Base-by-base conservation (phyloP, 2,797 vertebrate species). In the Chaenodraco wilsoni region DNA sequence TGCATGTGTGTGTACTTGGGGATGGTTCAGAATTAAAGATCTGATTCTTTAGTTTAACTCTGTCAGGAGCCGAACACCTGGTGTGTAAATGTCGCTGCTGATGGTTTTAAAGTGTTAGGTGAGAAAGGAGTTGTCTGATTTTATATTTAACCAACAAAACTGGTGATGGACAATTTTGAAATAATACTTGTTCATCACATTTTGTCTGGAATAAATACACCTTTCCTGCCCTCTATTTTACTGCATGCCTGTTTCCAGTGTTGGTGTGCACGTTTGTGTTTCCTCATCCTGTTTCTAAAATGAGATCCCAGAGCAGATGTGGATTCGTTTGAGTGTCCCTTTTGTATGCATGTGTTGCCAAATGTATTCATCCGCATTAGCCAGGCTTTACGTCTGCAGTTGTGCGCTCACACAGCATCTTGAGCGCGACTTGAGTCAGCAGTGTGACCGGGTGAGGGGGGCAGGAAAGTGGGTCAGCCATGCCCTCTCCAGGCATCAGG, bases 381-480 rank as follows among this genome's bases (percentile, higher is more conserved):
- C 62, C 3, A 15, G 31, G 73, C 75, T 57, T 48, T 15, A 21
- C 7, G 65, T 71, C 37, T 69, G 59, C 21, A 7, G 80, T 49
- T 46, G 45, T 84, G 74, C 49, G 3, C 76, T 81, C 79, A 79
- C 69, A 60, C 79, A 84, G 17, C 83, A 84, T 88, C 85, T 88
- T 85, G 77, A 82, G 68, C 3, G 8, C 0, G 57, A 84, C 88
- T 87, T 88, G 85, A 91, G 80, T 91, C 85, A 88, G 87, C 86
- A 89, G 74, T 66, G 87, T 54, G 72, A 66, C 61, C 44, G 76
- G 67, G 70, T 45, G 79, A 71, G 48, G 31, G 57, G n/a, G 61
- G 27, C 50, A 58, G 48, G 67, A 83, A 91, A 92, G 71, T 87
- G 88, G 87, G 85, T 89, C 90, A 88, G 86, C 71, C 67, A 50